Conservation (phyloP, 2,797 vertebrate species). For the Crenuchus spilurus region DNA sequence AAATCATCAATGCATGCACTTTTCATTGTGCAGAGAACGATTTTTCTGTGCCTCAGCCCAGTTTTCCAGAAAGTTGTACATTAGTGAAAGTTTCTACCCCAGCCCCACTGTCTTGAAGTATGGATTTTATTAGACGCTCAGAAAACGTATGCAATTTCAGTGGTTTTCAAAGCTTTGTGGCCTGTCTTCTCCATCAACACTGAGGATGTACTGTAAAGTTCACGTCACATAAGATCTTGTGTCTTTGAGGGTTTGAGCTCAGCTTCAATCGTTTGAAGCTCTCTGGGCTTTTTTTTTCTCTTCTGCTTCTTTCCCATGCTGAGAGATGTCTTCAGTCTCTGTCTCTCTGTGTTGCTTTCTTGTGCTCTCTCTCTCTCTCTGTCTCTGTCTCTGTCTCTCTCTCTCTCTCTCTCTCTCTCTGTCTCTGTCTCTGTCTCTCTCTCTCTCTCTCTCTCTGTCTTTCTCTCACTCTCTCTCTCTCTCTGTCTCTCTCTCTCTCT, state of each 20-base stretch:
- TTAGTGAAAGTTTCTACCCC: constrained; percentile 11
- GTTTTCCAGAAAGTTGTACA: constrained; percentile 10
- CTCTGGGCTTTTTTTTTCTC: constrained; percentile 53
- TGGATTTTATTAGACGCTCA: constrained; percentile 8
- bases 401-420: background rate
- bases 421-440: background rate
- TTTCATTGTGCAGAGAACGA: background rate
- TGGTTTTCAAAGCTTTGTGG: constrained; percentile 21
- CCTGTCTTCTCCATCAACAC: constrained; percentile 28
- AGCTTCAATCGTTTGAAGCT: constrained; percentile 66
- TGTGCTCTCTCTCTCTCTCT: background rate
- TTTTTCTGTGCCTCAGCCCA: constrained; percentile 11
- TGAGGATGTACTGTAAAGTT: constrained; percentile 65
- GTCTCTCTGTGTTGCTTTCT: background rate
- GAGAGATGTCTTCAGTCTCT: constrained; percentile 59
- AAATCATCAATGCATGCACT: constrained; percentile 18
- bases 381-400: constrained; percentile 6
- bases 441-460: background rate
- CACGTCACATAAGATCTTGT: constrained; percentile 64
- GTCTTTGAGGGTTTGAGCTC: constrained; percentile 67
- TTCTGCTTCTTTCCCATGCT: constrained; percentile 55
- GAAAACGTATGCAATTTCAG: constrained; percentile 9
- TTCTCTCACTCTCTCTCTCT: constrained; percentile 13
- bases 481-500: constrained; percentile 19
- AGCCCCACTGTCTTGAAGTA: background rate